Percentiles rank a stretch among this genome's conserved stretches.
phyloP scores from a whole-genome alignment of 2,113 vertebrate species.

The Trinectes maculatus region DNA sequence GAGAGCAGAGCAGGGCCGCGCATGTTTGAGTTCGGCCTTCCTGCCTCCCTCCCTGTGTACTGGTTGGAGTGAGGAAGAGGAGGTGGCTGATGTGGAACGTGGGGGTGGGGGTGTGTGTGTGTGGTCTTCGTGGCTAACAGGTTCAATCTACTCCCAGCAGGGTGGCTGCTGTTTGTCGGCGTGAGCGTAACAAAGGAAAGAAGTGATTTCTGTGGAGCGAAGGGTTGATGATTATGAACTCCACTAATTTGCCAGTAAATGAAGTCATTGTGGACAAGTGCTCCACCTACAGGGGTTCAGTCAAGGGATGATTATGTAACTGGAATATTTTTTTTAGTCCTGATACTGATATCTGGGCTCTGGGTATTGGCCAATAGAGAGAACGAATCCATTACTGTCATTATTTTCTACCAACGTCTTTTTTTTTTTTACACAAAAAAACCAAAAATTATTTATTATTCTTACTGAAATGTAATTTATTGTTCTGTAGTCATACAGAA shows the following conservation, averaged over 20 bases:
- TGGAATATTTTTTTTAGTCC: background rate
- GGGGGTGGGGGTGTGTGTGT: conserved; percentile 10
- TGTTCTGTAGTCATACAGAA: too few species aligned
- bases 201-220: background rate
- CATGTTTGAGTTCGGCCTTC: conserved; percentile 52
- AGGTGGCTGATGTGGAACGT: too few species aligned
- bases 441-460: too few species aligned
- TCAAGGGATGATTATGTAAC: background rate
- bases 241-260: background rate
- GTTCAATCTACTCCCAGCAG: conserved; percentile 25
- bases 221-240: background rate
- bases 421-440: too few species aligned
- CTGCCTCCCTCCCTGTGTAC: conserved; percentile 27
- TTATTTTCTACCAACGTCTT: too few species aligned
- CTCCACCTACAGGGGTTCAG: conserved; percentile 10
- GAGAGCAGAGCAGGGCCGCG: conserved; percentile 65
- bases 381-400: too few species aligned
- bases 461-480: too few species aligned
- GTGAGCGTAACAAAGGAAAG: background rate
- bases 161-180: conserved; percentile 23
- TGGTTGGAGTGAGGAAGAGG: conserved; percentile 22
- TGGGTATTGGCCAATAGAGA: too few species aligned
- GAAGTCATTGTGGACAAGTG: conserved; percentile 7
- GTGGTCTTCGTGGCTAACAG: conserved; percentile 46
- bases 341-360: background rate